A percentile compares a stretch with the other conserved stretches of the same genome.
Evolutionary conservation across 2,888 invertebrate species (phyloP).

Genomic region (Pachycephus smyrnensis): DNA sequence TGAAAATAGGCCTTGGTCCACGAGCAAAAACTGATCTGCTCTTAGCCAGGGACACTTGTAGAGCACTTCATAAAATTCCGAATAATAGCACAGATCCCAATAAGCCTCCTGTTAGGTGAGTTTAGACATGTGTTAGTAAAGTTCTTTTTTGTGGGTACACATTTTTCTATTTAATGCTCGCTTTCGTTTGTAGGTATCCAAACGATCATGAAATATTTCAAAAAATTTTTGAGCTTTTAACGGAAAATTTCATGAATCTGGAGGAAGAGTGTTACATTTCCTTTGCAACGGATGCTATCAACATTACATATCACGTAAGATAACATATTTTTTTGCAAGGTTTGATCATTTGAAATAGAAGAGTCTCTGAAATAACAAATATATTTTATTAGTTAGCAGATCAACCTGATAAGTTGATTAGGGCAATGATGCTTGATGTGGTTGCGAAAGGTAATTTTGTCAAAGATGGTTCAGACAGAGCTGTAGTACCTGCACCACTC

Average conservation of each 20-base stretch:
- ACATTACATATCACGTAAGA: slow-evolving; percentile 72
- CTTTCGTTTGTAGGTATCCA: slow-evolving; percentile 58
- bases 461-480: slow-evolving; percentile 27
- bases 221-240: slow-evolving; percentile 68
- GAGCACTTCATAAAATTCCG: slow-evolving; percentile 70
- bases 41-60: slow-evolving; percentile 72
- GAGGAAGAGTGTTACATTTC: slow-evolving; percentile 70
- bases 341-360: slow-evolving; percentile 8
- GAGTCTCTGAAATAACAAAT: background rate
- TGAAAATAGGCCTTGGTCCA: slow-evolving; percentile 77
- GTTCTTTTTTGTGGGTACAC: background rate
- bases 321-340: background rate
- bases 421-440: slow-evolving; percentile 41
- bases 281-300: slow-evolving; percentile 72
- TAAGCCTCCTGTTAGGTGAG: slow-evolving; percentile 59
- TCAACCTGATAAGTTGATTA: slow-evolving; percentile 68
- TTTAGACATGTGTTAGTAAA: slow-evolving; percentile 21
- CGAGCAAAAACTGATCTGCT: slow-evolving; percentile 69
- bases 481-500: slow-evolving; percentile 30
- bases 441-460: slow-evolving; percentile 34
- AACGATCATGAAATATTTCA: slow-evolving; percentile 71
- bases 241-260: slow-evolving; percentile 64
- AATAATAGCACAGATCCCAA: slow-evolving; percentile 58
- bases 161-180: slow-evolving; percentile 19
- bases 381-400: slow-evolving; percentile 69